These are phyloP conservation scores for Musca vetustissima DNA, from an alignment of 1,140 invertebrate genomes.

Conservation along the genomic window DNA sequence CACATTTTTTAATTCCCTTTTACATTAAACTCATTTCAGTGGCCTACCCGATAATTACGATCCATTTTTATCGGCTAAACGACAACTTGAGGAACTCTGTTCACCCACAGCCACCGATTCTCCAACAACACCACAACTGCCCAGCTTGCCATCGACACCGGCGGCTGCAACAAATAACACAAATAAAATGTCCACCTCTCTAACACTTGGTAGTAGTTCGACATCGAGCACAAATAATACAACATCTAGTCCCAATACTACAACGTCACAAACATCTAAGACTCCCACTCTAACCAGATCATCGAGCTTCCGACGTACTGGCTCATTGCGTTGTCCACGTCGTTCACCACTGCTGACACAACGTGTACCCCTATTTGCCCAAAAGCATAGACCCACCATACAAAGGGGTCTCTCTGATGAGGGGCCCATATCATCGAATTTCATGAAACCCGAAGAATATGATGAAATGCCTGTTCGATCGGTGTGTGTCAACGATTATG, in stretches of 20 bases:
- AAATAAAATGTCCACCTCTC: conserved; percentile 35
- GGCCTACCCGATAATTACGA: conserved; percentile 61
- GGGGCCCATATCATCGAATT: conserved; percentile 53
- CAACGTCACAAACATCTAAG: conserved; percentile 23
- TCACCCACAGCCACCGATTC: conserved; percentile 50
- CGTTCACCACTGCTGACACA: conserved; percentile 42
- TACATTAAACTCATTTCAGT: conserved; percentile 52
- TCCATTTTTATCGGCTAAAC: conserved; percentile 68
- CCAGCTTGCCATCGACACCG: conserved; percentile 30
- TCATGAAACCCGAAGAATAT: conserved; percentile 53
- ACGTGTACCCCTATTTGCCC: conserved; percentile 49
- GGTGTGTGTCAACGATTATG: conserved; percentile 49
- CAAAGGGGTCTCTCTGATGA: conserved; percentile 54
- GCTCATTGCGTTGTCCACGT: conserved; percentile 47
- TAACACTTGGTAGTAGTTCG: conserved; percentile 20
- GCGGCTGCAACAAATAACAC: conserved; percentile 29
- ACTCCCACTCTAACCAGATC: conserved; percentile 18
- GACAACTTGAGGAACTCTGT: conserved; percentile 70
- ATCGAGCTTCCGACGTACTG: conserved; percentile 50
- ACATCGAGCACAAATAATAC: conserved; percentile 20
- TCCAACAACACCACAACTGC: conserved; percentile 13
- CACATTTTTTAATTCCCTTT: no score
- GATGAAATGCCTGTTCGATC: conserved; percentile 54
- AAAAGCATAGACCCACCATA: conserved; percentile 50
- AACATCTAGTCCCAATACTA: conserved; percentile 30